Base-by-base conservation (phyloP, 2,888 invertebrate genomes). In the Dilophus febrilis region DNA sequence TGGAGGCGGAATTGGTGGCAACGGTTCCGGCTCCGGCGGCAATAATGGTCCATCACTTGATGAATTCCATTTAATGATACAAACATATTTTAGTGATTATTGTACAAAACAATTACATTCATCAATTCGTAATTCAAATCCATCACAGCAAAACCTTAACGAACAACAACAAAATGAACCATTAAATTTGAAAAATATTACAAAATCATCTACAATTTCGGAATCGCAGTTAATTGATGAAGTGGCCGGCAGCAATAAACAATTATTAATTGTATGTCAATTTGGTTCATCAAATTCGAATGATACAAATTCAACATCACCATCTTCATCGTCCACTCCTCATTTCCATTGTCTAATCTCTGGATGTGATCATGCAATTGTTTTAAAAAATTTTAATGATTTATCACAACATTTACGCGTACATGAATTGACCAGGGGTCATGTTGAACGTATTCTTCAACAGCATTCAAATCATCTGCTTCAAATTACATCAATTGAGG, bases 401-500 rank as follows among this genome's bases (percentile, higher is more conserved):
- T 48, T 52, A 31, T 43, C 49, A 2, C 46, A 50, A 16, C 52
- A 52, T 37, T 45, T 52, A 37, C 44, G 47, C 35, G 42, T 48
- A 41, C 51, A 51, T 35, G 48, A 46, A 22, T 35, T 35, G 8
- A 14, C 26, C 4, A 4, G 40, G 16, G 35, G 10, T 7, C 11
- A 19, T 19, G 34, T 42, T 35, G 47, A 49, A 4, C 40, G 29
- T 22, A 41, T 46, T 3, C 42, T 47, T 13, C 43, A 45, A 17
- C n/a, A n/a, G n/a, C 44, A 37, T 35, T 46, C 47, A 6, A 52
- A 48, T 44, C n/a, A n/a, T n/a, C 40, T 56, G 13, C 48, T 56
- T 22, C 60, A 59, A 46, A 59, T 59, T 19, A 82, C 78, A 45
- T 81, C 84, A 28, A 72, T 88, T 48, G 90, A 91, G 58, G 87